Evolutionary conservation across 2,888 invertebrate species (phyloP).

Genomic region (Sphecodes monilicornis): DNA sequence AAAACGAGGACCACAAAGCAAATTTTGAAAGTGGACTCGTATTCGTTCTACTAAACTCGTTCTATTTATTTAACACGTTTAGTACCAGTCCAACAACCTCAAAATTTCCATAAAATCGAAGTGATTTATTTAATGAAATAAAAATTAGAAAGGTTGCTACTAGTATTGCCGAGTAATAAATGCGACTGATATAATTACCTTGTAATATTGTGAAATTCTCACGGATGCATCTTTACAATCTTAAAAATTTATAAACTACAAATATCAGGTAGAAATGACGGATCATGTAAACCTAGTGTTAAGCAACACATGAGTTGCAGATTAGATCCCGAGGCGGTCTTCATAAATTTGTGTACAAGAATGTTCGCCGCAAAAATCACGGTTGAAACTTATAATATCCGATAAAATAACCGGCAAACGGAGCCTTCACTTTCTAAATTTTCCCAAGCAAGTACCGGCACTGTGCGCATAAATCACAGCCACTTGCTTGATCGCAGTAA

Average conservation of each 20-base stretch:
- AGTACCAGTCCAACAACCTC: too few relatives aligned
- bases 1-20: not conserved
- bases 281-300: too few relatives aligned
- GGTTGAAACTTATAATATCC: not conserved
- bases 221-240: too few relatives aligned
- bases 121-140: too few relatives aligned
- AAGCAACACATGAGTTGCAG: not conserved
- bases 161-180: too few relatives aligned
- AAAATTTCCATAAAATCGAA: too few relatives aligned
- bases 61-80: not conserved
- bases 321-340: not conserved
- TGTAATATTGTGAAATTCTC: too few relatives aligned
- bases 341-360: not conserved
- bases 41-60: not conserved
- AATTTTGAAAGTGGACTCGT: not conserved
- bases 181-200: too few relatives aligned
- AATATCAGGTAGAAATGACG: too few relatives aligned
- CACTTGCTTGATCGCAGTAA: not conserved
- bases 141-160: too few relatives aligned
- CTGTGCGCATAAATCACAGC: not conserved
- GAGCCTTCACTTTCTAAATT: slow-evolving; percentile 8
- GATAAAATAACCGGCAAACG: not conserved
- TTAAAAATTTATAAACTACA: too few relatives aligned
- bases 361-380: not conserved
- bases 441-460: not conserved